Percentiles rank a stretch among this genome's conserved stretches.
Evolutionary conservation across 2,797 vertebrate genomes (phyloP).

Genomic region (Coluber constrictor): DNA sequence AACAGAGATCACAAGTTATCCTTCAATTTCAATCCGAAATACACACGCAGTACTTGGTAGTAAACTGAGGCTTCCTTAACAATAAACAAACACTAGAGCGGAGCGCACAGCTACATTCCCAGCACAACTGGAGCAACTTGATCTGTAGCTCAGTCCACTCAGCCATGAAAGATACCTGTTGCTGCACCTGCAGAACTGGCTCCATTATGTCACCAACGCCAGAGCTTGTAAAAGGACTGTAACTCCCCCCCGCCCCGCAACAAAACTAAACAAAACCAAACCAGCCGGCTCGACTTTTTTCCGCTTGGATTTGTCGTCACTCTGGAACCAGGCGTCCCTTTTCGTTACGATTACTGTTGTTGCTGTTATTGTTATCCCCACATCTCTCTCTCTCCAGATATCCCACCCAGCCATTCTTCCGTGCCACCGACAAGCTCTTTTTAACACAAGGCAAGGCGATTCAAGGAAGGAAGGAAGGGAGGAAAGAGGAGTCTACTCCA

Average conservation of each 20-base stretch:
- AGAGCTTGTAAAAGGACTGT: background rate
- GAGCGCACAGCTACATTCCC: background rate
- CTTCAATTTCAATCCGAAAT: background rate
- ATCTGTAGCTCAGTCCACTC: background rate
- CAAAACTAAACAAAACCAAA: background rate
- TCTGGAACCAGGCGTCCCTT: background rate
- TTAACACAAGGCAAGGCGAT: background rate
- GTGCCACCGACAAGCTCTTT: background rate
- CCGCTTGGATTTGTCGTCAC: background rate
- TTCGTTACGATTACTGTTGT: background rate
- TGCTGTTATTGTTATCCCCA: background rate
- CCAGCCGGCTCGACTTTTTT: background rate
- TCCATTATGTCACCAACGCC: background rate
- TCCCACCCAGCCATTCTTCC: background rate
- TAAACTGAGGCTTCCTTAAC: background rate
- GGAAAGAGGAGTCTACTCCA: background rate
- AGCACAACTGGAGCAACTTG: background rate
- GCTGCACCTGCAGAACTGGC: conserved; percentile 6
- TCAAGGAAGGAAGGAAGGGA: background rate
- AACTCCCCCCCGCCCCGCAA: background rate
- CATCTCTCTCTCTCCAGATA: background rate
- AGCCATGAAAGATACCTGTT: background rate
- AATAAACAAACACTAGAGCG: background rate
- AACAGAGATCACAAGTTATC: background rate
- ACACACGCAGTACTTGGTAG: background rate